Evolutionary conservation across 2,888 invertebrate genomes (phyloP), one percentile per base, ranked within the genome.

Genomic region (Xanthostigma xanthostigma): DNA sequence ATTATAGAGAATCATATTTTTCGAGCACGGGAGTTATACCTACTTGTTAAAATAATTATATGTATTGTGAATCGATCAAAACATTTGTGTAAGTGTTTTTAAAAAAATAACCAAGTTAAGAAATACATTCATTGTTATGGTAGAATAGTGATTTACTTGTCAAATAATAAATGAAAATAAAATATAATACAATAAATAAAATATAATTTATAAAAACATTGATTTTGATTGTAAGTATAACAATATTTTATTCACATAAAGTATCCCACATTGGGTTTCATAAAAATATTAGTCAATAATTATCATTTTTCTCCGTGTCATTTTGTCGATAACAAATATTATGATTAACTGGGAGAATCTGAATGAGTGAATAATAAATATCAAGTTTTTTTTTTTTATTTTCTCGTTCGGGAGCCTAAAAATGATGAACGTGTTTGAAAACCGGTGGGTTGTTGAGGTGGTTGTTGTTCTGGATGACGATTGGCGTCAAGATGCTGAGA

Each of bases 401-500:
- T 13, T 42, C 27, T 14, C 42, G 14, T 42, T 27, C 27, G 27
- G 27, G 17, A 11, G 11, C 42, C 42, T 12, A 42, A 10, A 33
- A 42, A 42, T 8, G 42, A 42, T 17, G 42, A 42, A 10, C 42
- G 14, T 27, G 14, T 17, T 14, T 17, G 17, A 42, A 42, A 14
- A 27, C 27, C 27, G 12, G 12, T 9, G 12, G 17, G 10, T 42
- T 42, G 17, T 39, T 39, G 39, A 10, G 64, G 45, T 58, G 60
- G 2, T n/a, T 61, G 63, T 47, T 66, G 62, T 1, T 67, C 66
- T 1, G 60, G 56, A 34, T 61, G 63, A 35, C 76, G 70, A 8
- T 76, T 68, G 0, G 68, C 73, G 59, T 84, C 81, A 9, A 81
- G 71, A 0, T 76, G 76, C 55, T 78, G 71, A 63, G 79, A 78